Evolutionary conservation across 2,888 invertebrate genomes (phyloP).

Genomic region (Halictus quadricinctus): DNA sequence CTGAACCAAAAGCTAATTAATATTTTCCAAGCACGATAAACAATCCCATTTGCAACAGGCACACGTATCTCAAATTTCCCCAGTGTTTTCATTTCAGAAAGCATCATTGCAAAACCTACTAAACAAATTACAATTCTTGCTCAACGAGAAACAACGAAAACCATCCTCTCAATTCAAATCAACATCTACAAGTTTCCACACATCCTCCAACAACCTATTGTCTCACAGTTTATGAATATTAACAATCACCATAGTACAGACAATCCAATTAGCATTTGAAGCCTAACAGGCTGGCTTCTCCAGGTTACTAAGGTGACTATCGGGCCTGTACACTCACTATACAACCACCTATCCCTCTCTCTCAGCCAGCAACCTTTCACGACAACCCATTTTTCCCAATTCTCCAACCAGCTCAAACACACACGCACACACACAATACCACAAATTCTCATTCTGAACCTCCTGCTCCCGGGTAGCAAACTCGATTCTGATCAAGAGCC

Average conservation of each 20-base stretch:
- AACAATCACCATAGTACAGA: not conserved
- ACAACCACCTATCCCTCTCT: not conserved
- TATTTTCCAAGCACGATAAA: too few relatives aligned
- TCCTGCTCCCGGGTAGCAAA: not conserved
- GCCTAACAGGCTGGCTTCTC: not conserved
- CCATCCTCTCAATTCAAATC: not conserved
- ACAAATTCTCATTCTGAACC: not conserved
- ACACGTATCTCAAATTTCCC: too few relatives aligned
- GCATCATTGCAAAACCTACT: too few relatives aligned
- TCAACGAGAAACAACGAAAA: not conserved
- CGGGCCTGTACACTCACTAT: not conserved
- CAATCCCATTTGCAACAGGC: too few relatives aligned
- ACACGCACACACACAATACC: not conserved
- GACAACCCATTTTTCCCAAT: not conserved
- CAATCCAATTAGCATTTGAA: not conserved
- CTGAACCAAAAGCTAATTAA: too few relatives aligned
- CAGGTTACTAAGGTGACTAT: constrained; percentile 7
- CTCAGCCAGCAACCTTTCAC: not conserved
- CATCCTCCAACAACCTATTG: not conserved
- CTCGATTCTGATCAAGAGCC: not conserved
- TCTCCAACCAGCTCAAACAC: not conserved
- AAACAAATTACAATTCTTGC: too few relatives aligned
- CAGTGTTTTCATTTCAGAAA: too few relatives aligned
- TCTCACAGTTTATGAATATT: not conserved
- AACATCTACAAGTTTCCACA: not conserved